Evolutionary conservation across 92 coral and sea anemone genomes (phyloP), one percentile per base, ranked within the genome.

Genomic region (Epizoanthus stellaris): DNA sequence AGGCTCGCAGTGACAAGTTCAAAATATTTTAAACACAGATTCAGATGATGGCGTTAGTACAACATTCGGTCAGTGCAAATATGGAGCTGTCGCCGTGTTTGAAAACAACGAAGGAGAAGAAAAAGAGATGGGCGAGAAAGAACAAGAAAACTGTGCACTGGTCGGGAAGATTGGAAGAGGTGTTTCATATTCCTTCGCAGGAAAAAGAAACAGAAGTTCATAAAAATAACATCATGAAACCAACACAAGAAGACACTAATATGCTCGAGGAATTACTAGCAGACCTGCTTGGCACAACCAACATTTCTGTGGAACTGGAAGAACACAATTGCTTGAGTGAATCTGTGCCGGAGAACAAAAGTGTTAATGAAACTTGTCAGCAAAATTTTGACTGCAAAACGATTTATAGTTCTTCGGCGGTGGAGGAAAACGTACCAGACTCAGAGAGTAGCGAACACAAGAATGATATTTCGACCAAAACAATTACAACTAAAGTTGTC

Each of bases 81-180:
- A 63, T 79, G 15, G 45, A 43, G 3, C 10, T 79, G 4, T 79
- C 43, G 45, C 36, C 83, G 19, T 63, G 83, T 13, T 79, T 79
- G 21, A 79, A 45, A 42, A 11, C 40, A 6, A 21, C 57, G 6
- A 59, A n/a, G 1, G 61, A n/a, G 4, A 79, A 34, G 34, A 79
- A 43, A 23, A 30, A 21, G 6, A 79, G 52, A 19, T 79, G 72
- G 83, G 34, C 58, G 15, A 62, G 42, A 43, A 79, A 79, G 52
- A 8, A n/a, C 40, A 79, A 79, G 45, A 79, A 79, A 42, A 63
- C 23, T 13, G 83, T 79, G n/a, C 83, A 52, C 71, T 79, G 83
- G 83, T 79, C 83, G 15, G 73, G 49, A 2, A 79, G 42, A 3
- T 45, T 79, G 40, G 83, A 40, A 15, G 73, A 68, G 19, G 73